Conservation (phyloP, 2,888 invertebrate species). For the Phyllotreta striolata region DNA sequence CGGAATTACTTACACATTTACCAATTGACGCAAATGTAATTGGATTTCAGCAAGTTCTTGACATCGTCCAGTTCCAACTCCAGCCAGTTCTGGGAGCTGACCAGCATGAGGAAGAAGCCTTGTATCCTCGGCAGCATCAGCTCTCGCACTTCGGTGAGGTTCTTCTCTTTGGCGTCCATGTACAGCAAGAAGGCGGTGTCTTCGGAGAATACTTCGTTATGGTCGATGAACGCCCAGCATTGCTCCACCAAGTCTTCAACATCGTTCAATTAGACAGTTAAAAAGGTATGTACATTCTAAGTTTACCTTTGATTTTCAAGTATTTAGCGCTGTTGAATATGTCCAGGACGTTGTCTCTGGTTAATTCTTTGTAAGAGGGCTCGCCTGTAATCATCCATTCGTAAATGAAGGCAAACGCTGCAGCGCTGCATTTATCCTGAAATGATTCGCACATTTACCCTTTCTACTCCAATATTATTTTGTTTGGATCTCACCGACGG, state of each 20-base stretch:
- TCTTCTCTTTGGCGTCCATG: constrained; percentile 63
- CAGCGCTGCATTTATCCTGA: constrained; percentile 60
- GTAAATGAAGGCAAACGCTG: constrained; percentile 76
- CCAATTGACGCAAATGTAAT: constrained; percentile 78
- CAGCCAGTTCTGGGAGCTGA: constrained; percentile 78
- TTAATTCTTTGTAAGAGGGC: constrained; percentile 71
- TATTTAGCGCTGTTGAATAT: constrained; percentile 77
- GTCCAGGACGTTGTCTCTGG: constrained; percentile 75
- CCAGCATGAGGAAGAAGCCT: constrained; percentile 78
- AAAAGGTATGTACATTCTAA: background rate
- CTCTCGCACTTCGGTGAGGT: constrained; percentile 70
- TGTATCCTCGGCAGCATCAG: constrained; percentile 78
- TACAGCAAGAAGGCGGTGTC: constrained; percentile 77
- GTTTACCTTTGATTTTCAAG: constrained; percentile 71
- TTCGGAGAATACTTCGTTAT: constrained; percentile 74
- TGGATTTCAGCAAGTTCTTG: constrained; percentile 73
- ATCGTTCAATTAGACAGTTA: background rate
- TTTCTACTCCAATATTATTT: background rate
- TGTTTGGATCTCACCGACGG: constrained; percentile 51
- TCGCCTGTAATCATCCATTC: constrained; percentile 81
- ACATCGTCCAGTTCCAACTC: constrained; percentile 72
- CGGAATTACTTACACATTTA: constrained; percentile 56
- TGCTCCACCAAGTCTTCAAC: constrained; percentile 74
- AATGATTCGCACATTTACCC: constrained; percentile 30
- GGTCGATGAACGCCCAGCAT: constrained; percentile 79